Percentiles rank a stretch among this genome's conserved stretches.
Evolutionary conservation across 35 echinoderm and acorn worm genomes (phyloP).

Genomic region (Ptychodera flava): DNA sequence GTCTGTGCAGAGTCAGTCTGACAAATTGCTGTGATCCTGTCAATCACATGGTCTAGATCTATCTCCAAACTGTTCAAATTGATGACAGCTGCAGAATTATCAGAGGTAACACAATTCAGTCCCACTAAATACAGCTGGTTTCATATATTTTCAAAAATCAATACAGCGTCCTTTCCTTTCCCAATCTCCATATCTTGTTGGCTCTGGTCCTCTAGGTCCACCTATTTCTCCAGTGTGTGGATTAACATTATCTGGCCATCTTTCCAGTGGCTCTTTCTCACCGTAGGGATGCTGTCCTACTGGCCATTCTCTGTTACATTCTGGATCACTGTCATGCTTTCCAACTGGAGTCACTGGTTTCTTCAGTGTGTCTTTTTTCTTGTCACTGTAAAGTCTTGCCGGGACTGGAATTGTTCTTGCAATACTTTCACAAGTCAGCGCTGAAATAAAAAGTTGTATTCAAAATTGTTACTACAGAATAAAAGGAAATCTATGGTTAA

Average conservation of each 20-base stretch:
- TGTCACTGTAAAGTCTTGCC: neutral
- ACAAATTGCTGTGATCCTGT: too few relatives aligned
- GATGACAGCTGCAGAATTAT: too few relatives aligned
- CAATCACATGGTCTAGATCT: too few relatives aligned
- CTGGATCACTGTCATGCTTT: slow-evolving; percentile 58
- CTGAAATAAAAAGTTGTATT: too few relatives aligned
- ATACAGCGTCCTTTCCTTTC: slow-evolving; percentile 94
- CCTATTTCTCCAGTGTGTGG: slow-evolving; percentile 83
- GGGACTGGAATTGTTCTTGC: neutral
- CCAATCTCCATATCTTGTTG: slow-evolving; percentile 96
- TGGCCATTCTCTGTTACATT: slow-evolving; percentile 47
- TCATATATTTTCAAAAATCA: slow-evolving; percentile 89
- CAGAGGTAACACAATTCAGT: too few relatives aligned
- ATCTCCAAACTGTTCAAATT: too few relatives aligned
- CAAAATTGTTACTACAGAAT: too few relatives aligned
- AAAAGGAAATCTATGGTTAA: too few relatives aligned
- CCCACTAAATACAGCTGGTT: too few relatives aligned
- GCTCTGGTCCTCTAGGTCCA: slow-evolving; percentile 83
- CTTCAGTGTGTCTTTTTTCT: slow-evolving; percentile 46
- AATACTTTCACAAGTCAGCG: too few relatives aligned
- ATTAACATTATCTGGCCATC: slow-evolving; percentile 84
- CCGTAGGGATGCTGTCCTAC: neutral
- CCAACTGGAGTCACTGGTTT: slow-evolving; percentile 87
- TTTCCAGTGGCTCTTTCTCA: slow-evolving; percentile 73
- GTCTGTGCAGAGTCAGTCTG: too few relatives aligned